These are phyloP conservation scores for Catharus fuscescens DNA, from an alignment of 2,113 vertebrate species.

Conservation along the genomic window DNA sequence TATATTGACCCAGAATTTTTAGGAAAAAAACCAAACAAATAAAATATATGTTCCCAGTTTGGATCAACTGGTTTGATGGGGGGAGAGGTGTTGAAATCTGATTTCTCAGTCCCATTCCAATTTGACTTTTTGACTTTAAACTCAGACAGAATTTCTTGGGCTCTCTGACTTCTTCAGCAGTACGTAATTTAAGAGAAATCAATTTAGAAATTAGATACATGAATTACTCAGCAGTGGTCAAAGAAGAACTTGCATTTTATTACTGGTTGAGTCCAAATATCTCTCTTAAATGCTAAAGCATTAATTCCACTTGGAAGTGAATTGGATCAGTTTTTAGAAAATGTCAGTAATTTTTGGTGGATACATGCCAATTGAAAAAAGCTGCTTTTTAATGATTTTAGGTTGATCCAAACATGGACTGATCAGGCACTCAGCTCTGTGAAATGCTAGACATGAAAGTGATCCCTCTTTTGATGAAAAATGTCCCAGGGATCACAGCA, in stretches of 20 bases:
- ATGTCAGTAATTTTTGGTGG: neutral
- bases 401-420: neutral
- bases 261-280: neutral
- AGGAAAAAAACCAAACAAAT: neutral
- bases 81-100: neutral
- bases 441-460: neutral
- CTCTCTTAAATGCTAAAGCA: neutral
- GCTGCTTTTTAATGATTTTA: neutral
- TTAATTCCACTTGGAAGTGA: neutral
- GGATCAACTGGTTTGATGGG: neutral
- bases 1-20: neutral
- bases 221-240: neutral
- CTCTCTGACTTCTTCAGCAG: neutral
- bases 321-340: neutral
- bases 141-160: neutral
- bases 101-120: neutral
- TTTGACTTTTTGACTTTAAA: neutral
- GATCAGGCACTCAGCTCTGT: neutral
- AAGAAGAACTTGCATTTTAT: neutral
- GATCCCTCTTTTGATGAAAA: neutral
- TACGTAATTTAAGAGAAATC: neutral
- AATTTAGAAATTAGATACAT: neutral
- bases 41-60: neutral
- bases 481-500: neutral
- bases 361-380: neutral